These are phyloP conservation scores for Gortyna flavago DNA, from an alignment of 2,888 invertebrate genomes.

Conservation along the genomic window DNA sequence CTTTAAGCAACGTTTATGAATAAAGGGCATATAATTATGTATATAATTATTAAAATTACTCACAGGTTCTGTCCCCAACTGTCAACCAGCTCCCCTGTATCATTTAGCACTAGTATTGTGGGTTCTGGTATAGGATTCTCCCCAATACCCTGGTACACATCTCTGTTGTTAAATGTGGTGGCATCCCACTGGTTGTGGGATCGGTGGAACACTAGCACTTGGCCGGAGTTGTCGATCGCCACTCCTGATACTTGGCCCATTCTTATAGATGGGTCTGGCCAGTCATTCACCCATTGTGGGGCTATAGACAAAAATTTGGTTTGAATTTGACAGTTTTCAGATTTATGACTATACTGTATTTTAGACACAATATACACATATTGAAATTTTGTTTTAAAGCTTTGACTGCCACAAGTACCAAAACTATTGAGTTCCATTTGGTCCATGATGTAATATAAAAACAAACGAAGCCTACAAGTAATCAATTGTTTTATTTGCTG, in stretches of 20 bases:
- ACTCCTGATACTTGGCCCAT: constrained; percentile 95
- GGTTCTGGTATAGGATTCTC: constrained; percentile 91
- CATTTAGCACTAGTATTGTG: constrained; percentile 92
- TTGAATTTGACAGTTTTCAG: background rate
- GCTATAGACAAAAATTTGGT: constrained; percentile 74
- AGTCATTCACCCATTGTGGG: constrained; percentile 88
- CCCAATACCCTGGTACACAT: constrained; percentile 89
- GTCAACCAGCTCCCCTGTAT: constrained; percentile 91
- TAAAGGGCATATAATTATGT: too few species aligned
- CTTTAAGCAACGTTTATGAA: too few species aligned
- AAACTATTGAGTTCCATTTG: constrained; percentile 6
- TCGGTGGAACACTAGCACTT: constrained; percentile 95
- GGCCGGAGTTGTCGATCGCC: constrained; percentile 93
- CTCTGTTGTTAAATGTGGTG: constrained; percentile 89
- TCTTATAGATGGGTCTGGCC: constrained; percentile 89
- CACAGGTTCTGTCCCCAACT: constrained; percentile 93
- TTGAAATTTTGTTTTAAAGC: background rate
- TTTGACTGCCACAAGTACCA: background rate
- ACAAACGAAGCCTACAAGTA: constrained; percentile 17
- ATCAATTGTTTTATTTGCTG: constrained; percentile 9
- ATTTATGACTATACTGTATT: background rate
- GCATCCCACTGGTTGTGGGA: constrained; percentile 92
- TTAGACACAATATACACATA: too few species aligned
- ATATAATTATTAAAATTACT: constrained; percentile 74
- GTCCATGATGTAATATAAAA: background rate